Percentiles rank a stretch among this genome's conserved stretches.
phyloP scores from a whole-genome alignment of 1,140 invertebrate genomes.

The Zaprionus nigranus region DNA sequence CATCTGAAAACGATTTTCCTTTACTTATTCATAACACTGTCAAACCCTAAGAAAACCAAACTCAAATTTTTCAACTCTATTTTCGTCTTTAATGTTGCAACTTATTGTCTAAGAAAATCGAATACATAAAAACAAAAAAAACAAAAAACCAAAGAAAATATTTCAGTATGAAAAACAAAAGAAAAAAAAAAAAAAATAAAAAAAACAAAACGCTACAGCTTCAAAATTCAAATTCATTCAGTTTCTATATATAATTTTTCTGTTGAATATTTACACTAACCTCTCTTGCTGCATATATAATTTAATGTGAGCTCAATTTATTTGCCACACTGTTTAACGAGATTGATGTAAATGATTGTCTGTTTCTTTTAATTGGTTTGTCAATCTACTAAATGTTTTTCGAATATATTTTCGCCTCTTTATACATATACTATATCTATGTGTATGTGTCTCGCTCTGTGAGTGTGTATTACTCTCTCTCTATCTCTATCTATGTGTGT shows the following conservation, averaged over 20 bases:
- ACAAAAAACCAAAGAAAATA: conserved; percentile 19
- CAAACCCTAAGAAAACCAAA: conserved; percentile 48
- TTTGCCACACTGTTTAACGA: conserved; percentile 74
- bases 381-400: conserved; percentile 78
- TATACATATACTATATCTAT: conserved; percentile 52
- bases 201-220: conserved; percentile 48
- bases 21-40: conserved; percentile 41
- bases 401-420: conserved; percentile 59
- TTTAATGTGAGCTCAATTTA: conserved; percentile 70
- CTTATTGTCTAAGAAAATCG: conserved; percentile 81
- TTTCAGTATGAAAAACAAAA: conserved; percentile 56
- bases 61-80: conserved; percentile 73
- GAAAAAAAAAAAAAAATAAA: conserved; percentile 32
- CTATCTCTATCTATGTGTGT: conserved; percentile 31
- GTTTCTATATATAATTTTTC: conserved; percentile 53
- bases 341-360: conserved; percentile 71
- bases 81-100: conserved; percentile 84
- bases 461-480: conserved; percentile 41
- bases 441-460: conserved; percentile 47
- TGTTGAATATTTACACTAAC: conserved; percentile 72
- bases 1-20: conserved; percentile 17
- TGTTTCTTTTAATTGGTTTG: conserved; percentile 77
- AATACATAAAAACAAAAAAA: conserved; percentile 48
- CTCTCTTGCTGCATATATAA: conserved; percentile 74
- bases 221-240: conserved; percentile 62